Conservation (phyloP, 2,797 vertebrate genomes). For the Zalophus californianus region DNA sequence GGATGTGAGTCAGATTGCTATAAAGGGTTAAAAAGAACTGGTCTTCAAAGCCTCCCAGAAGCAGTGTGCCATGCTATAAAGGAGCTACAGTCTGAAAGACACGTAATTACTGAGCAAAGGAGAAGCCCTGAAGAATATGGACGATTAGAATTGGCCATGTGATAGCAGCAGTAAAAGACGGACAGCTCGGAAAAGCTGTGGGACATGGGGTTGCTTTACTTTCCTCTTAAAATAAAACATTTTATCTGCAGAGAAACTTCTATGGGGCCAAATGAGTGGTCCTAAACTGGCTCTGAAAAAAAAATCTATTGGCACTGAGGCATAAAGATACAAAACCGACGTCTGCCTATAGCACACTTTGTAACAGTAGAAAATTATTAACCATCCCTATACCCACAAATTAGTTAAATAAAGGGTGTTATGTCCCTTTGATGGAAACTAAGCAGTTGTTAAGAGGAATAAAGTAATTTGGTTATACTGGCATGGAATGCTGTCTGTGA, state of each 20-base stretch:
- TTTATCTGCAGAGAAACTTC: background rate
- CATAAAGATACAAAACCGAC: background rate
- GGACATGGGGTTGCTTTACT: background rate
- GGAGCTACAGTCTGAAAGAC: background rate
- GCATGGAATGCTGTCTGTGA: background rate
- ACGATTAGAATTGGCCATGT: background rate
- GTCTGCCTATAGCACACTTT: background rate
- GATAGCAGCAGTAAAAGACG: background rate
- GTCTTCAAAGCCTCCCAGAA: constrained; percentile 59
- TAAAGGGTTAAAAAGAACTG: constrained; percentile 36
- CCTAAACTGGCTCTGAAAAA: background rate
- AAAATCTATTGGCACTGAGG: background rate
- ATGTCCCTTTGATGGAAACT: background rate
- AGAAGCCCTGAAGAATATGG: background rate
- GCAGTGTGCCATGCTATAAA: background rate
- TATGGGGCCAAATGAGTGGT: background rate
- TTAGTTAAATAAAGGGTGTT: background rate
- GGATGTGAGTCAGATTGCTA: constrained; percentile 78
- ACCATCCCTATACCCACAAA: background rate
- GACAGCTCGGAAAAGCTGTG: background rate
- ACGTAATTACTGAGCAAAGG: background rate
- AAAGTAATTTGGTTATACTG: background rate
- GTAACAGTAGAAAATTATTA: background rate
- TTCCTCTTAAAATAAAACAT: constrained; percentile 43
- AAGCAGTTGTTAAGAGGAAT: background rate